Evolutionary conservation across 2,797 vertebrate species (phyloP).

Genomic region (Neopelma chrysocephalum): DNA sequence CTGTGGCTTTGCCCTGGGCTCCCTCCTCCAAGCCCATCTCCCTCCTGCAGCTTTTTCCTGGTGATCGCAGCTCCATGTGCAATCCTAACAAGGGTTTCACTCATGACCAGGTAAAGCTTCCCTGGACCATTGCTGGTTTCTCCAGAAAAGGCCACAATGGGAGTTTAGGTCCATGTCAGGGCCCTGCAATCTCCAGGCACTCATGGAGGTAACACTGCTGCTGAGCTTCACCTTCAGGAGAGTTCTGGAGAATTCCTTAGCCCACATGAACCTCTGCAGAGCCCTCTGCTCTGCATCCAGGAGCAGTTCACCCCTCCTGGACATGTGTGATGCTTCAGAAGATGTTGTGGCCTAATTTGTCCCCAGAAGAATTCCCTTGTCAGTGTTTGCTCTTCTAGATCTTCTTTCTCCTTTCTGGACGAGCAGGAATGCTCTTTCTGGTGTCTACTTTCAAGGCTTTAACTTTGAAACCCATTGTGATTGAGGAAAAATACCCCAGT

Average conservation of each 20-base stretch:
- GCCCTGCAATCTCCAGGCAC: not conserved
- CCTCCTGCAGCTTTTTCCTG: not conserved
- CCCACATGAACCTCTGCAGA: not conserved
- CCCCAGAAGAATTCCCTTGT: not conserved
- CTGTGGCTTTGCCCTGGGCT: not conserved
- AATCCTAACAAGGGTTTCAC: not conserved
- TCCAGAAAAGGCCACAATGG: not conserved
- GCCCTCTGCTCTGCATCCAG: not conserved
- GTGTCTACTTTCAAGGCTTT: not conserved
- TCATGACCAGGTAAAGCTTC: not conserved
- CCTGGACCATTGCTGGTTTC: not conserved
- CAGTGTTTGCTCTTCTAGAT: not conserved
- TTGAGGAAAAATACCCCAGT: not conserved
- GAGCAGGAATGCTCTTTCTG: not conserved
- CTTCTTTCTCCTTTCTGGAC: not conserved
- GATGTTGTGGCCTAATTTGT: not conserved
- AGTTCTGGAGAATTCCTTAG: not conserved
- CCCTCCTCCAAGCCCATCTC: not conserved
- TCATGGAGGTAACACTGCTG: not conserved
- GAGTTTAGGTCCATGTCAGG: fast-evolving
- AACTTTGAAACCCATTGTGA: not conserved
- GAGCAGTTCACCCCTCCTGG: not conserved
- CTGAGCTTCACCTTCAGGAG: not conserved
- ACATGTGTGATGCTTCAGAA: not conserved
- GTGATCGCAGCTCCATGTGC: not conserved